phyloP scores from a whole-genome alignment of 2,888 invertebrate species.

The Endotricha flammealis region DNA sequence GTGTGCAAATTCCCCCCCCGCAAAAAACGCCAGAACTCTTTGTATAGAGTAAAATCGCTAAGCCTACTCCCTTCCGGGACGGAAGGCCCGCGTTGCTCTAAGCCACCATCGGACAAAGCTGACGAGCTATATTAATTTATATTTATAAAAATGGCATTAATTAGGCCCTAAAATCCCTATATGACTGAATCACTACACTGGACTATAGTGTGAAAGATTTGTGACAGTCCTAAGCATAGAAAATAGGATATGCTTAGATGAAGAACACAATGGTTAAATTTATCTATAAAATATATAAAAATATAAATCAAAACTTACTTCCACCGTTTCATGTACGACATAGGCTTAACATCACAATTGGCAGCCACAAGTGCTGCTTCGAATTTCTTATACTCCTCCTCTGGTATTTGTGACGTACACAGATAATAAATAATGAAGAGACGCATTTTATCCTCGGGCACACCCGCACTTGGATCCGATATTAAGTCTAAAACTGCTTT shows the following conservation, averaged over 20 bases:
- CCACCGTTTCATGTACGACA: conserved; percentile 95
- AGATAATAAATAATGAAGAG: conserved; percentile 95
- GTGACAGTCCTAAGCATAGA: no score
- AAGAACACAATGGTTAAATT: not conserved
- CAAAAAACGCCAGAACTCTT: no score
- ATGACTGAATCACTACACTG: no score
- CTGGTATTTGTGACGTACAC: conserved; percentile 87
- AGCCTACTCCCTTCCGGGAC: no score
- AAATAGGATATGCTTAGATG: not conserved
- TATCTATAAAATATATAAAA: not conserved
- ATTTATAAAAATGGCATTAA: no score
- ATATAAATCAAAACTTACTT: conserved; percentile 78
- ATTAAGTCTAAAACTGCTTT: conserved; percentile 93
- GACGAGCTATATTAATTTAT: no score
- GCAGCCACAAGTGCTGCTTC: conserved; percentile 86
- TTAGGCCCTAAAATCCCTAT: no score
- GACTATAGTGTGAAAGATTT: no score
- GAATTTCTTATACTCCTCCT: conserved; percentile 90
- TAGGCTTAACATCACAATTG: conserved; percentile 90
- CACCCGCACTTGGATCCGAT: conserved; percentile 90
- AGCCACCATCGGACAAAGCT: no score
- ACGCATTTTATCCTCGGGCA: conserved; percentile 94
- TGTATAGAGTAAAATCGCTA: no score
- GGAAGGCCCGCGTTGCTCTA: no score
- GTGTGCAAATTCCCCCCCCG: no score